A percentile compares a stretch with the other conserved stretches of the same genome.
Evolutionary conservation across 1,140 invertebrate species (phyloP).

Genomic region (Pantala flavescens): DNA sequence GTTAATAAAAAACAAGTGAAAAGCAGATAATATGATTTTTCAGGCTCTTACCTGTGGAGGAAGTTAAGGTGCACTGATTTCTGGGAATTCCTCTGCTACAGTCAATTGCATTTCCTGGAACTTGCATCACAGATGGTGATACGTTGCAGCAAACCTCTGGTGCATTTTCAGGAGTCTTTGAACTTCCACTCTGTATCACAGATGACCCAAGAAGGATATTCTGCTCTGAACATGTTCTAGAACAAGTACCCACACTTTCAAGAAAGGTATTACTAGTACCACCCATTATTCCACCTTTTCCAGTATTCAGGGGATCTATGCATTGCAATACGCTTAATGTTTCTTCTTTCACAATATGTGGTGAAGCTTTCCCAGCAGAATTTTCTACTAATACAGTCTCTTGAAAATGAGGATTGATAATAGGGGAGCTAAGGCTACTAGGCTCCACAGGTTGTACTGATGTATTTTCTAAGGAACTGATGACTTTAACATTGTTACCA

Average conservation of each 20-base stretch:
- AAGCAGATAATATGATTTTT: too few relatives aligned
- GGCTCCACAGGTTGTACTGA: not conserved
- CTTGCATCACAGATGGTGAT: not conserved
- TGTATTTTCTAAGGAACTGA: not conserved
- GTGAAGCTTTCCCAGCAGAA: not conserved
- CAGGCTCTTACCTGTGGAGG: not conserved
- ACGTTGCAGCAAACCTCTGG: not conserved
- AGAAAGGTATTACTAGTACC: not conserved
- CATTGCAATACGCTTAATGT: not conserved
- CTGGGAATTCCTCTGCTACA: not conserved
- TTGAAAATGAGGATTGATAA: not conserved
- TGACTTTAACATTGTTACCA: not conserved
- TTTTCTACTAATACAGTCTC: not conserved
- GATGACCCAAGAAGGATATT: slow-evolving; percentile 18
- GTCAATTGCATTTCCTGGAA: not conserved
- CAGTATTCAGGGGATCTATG: not conserved
- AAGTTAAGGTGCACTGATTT: not conserved
- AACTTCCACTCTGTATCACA: not conserved
- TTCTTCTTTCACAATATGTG: not conserved
- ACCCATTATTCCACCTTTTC: not conserved
- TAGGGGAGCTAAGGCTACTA: not conserved
- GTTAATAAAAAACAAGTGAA: too few relatives aligned
- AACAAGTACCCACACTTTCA: slow-evolving; percentile 20
- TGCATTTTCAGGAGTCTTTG: not conserved
- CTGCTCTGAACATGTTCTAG: slow-evolving; percentile 22